Evolutionary conservation across 2,113 vertebrate genomes (phyloP), one percentile per base, ranked within the genome.

Genomic region (Indri indri): DNA sequence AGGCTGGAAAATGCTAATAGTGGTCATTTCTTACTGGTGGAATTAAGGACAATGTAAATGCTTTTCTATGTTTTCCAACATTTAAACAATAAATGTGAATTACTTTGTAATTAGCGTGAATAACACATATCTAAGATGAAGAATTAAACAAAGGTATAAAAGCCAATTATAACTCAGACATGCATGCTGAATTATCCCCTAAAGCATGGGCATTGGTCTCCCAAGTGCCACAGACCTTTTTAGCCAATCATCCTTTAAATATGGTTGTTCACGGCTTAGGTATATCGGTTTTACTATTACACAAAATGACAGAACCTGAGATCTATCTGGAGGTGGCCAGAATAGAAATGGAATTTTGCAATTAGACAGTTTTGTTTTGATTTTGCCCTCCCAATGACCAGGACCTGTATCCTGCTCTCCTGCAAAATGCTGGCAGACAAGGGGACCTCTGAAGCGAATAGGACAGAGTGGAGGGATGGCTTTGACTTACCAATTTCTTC

Each of bases 401-500:
- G 7, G 37, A 20, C 40, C 25, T 76, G 50, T 17, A 66, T 27
- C 37, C n/a, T 42, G 14, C 54, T 68, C 16, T 83, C 52, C 40
- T 91, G 45, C 8, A 77, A 74, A 88, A 61, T 20, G 30, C 20
- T 16, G 17, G 37, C 25, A 45, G 65, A 92, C 27, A 92, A 80
- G 47, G 86, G 22, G 18, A n/a, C 6, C 59, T 84, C 22, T 66
- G 42, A 82, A 52, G 30, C 50, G 20, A 42, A 18, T n/a, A 87
- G 42, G 52, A 65, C 42, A 93, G 52, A 87, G 37, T 0, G 6
- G 30, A 73, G 45, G 68, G 45, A 54, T 1, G 8, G 22, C 57
- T 57, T 52, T 5, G 77, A 88, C 99, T 99, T 98, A 99, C 99
- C 99, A 99, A 98, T 98, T 99, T 99, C 99, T 99, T 99, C 98